Conservation (phyloP, 1,140 invertebrate genomes). For the Zaprionus ghesquierei region DNA sequence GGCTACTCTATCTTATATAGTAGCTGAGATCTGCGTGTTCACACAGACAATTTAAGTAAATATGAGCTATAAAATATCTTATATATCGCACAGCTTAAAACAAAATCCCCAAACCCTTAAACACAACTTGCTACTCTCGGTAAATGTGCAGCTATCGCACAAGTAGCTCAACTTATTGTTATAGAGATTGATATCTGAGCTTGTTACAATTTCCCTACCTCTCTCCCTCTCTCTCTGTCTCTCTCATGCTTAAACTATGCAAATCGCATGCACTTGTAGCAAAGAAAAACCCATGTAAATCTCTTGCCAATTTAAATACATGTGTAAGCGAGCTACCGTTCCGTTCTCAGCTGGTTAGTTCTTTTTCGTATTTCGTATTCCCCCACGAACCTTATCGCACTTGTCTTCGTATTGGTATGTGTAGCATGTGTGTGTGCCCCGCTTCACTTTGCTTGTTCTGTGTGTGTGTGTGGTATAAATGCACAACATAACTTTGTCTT, state of each 20-base stretch:
- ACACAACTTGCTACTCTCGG: background rate
- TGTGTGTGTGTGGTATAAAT: constrained; percentile 34
- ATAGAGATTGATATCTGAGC: constrained; percentile 4
- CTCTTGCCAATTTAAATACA: constrained; percentile 8
- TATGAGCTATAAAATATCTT: too few relatives aligned
- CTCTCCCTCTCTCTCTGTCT: too few relatives aligned
- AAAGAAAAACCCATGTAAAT: constrained; percentile 1
- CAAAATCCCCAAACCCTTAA: background rate
- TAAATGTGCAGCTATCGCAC: background rate
- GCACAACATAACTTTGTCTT: constrained; percentile 71
- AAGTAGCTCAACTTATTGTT: constrained; percentile 2
- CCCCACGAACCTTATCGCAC: background rate
- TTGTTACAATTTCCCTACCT: background rate
- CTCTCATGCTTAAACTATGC: constrained; percentile 13
- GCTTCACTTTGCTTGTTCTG: background rate
- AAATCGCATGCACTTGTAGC: constrained; percentile 16
- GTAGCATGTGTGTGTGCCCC: background rate
- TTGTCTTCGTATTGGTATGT: background rate
- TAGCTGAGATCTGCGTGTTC: too few relatives aligned
- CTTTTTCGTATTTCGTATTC: too few relatives aligned
- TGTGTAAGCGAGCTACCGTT: background rate
- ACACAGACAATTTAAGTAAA: too few relatives aligned
- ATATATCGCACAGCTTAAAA: background rate
- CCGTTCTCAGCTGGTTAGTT: too few relatives aligned
- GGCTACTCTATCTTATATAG: too few relatives aligned